phyloP scores from a whole-genome alignment of 2,797 vertebrate species.

The Poeciliopsis presidionis region DNA sequence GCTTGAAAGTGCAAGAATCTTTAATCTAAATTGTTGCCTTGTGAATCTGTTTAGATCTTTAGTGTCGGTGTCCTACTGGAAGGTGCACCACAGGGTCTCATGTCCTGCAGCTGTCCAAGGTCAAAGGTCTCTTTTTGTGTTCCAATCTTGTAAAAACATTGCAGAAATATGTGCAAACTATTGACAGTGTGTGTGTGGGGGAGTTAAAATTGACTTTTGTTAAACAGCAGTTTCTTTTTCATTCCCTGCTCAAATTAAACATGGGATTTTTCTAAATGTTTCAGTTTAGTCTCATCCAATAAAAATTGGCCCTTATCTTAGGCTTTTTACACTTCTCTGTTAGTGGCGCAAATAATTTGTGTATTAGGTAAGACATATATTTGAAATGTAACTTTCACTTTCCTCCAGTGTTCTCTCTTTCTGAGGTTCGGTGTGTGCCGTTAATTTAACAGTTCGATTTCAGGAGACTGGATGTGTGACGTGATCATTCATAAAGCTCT shows the following conservation, averaged over 20 bases:
- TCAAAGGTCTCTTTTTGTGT: background rate
- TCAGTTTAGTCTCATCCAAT: background rate
- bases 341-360: background rate
- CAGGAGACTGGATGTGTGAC: slow-evolving; percentile 3
- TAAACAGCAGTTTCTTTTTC: background rate
- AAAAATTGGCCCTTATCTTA: background rate
- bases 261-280: background rate
- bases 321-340: background rate
- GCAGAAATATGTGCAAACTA: background rate
- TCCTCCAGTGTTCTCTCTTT: background rate
- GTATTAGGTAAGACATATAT: background rate
- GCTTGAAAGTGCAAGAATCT: background rate
- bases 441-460: background rate
- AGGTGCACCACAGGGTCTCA: background rate
- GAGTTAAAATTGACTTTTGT: background rate
- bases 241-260: background rate
- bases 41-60: background rate
- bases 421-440: background rate
- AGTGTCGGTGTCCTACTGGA: background rate
- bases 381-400: background rate
- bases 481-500: slow-evolving; percentile 58
- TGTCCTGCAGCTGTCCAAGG: background rate
- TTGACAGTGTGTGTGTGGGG: background rate
- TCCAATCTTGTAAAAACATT: background rate
- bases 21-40: background rate